Percentiles rank a stretch among this genome's conserved stretches.
These are phyloP conservation scores for Triplophysa bombifrons DNA, from an alignment of 2,797 vertebrate genomes.

Conservation along the genomic window DNA sequence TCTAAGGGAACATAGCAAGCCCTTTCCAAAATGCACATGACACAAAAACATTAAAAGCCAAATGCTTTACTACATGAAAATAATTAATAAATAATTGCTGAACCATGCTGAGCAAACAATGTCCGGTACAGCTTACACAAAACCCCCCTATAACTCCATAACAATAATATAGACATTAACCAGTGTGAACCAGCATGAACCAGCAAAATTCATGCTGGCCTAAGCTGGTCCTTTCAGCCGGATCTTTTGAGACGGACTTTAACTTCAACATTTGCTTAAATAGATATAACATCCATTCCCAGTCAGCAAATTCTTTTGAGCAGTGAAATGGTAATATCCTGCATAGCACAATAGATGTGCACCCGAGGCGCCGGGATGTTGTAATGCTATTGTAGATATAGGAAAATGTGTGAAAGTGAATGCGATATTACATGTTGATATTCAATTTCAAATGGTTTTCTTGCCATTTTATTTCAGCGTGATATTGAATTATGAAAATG, in stretches of 20 bases:
- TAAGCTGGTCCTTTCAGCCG: not conserved
- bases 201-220: not conserved
- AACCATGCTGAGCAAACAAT: constrained; percentile 16
- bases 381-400: constrained; percentile 22
- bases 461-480: constrained; percentile 4
- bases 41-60: not conserved
- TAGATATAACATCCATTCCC: not conserved
- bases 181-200: not conserved
- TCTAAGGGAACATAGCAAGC: not conserved
- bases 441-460: not conserved
- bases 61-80: constrained; percentile 17
- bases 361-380: not conserved
- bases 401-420: constrained; percentile 23
- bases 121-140: not conserved
- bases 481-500: constrained; percentile 17
- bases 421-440: constrained; percentile 23
- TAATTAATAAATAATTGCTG: constrained; percentile 3
- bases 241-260: not conserved
- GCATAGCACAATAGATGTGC: constrained; percentile 15
- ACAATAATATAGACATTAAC: not conserved
- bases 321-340: constrained; percentile 20
- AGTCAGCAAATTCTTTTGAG: constrained; percentile 25
- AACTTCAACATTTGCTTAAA: not conserved
- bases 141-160: not conserved
- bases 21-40: not conserved